Evolutionary conservation across 2,888 invertebrate species (phyloP).

Genomic region (Griposia aprilina): DNA sequence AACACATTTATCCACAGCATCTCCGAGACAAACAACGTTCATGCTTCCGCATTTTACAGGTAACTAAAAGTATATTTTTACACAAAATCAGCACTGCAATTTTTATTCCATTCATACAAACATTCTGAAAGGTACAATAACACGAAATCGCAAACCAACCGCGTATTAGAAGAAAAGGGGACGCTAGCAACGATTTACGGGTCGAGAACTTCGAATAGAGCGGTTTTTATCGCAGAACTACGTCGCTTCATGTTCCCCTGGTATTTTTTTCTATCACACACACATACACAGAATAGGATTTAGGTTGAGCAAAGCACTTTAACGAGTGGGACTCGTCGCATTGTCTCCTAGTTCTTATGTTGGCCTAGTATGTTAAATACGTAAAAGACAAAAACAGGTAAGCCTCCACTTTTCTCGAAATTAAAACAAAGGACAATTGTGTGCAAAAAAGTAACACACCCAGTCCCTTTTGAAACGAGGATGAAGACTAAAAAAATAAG

Average conservation of each 20-base stretch:
- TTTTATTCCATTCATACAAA: slow-evolving; percentile 69
- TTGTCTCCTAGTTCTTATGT: slow-evolving; percentile 64
- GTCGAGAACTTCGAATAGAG: slow-evolving; percentile 75
- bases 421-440: slow-evolving; percentile 50
- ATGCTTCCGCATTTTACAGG: slow-evolving; percentile 49
- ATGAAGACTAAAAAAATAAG: slow-evolving; percentile 7
- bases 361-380: slow-evolving; percentile 55
- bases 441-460: slow-evolving; percentile 24
- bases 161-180: slow-evolving; percentile 71
- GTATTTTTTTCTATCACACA: slow-evolving; percentile 67
- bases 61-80: slow-evolving; percentile 62
- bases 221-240: slow-evolving; percentile 74
- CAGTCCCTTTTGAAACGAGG: slow-evolving; percentile 13
- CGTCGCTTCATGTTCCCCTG: slow-evolving; percentile 74
- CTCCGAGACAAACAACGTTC: slow-evolving; percentile 38
- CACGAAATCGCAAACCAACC: slow-evolving; percentile 70
- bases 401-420: slow-evolving; percentile 35
- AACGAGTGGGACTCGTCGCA: slow-evolving; percentile 51
- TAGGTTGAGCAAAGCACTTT: slow-evolving; percentile 63
- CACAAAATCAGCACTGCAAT: slow-evolving; percentile 58
- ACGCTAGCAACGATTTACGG: slow-evolving; percentile 78
- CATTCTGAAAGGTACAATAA: slow-evolving; percentile 71
- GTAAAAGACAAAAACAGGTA: slow-evolving; percentile 40
- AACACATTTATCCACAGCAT: slow-evolving; percentile 40
- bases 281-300: slow-evolving; percentile 63